phyloP scores from a whole-genome alignment of 2,113 vertebrate species.

The Phaetusa simplex region DNA sequence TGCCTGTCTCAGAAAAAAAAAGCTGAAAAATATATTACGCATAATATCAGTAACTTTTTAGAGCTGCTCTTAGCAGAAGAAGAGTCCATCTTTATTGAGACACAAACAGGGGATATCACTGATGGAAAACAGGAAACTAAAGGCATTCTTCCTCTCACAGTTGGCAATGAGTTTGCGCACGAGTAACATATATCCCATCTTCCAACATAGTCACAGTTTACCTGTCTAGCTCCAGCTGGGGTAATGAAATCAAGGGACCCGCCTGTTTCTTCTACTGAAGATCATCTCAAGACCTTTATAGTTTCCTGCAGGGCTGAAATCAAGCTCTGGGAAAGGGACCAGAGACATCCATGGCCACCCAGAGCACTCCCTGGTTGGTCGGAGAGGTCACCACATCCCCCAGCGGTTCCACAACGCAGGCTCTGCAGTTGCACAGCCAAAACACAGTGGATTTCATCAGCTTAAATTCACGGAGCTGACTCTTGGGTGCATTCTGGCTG shows the following conservation, averaged over 20 bases:
- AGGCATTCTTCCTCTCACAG: not conserved
- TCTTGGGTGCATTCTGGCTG: not conserved
- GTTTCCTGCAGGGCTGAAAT: not conserved
- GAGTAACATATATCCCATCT: not conserved
- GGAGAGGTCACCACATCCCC: rapidly evolving
- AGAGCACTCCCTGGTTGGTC: not conserved
- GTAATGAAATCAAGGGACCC: not conserved
- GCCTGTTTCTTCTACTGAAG: not conserved
- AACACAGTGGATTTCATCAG: rapidly evolving
- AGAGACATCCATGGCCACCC: not conserved
- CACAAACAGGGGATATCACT: not conserved
- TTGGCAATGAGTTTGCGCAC: not conserved
- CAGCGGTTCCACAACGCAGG: not conserved
- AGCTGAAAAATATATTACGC: not conserved
- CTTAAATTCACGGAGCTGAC: not conserved
- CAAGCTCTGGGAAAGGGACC: not conserved
- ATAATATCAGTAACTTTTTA: not conserved
- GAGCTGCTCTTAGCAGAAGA: not conserved
- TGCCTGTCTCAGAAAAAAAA: not conserved
- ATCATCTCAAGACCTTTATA: not conserved
- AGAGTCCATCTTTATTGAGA: not conserved
- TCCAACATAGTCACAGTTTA: not conserved
- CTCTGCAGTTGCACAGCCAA: too few relatives aligned
- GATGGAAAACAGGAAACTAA: not conserved
- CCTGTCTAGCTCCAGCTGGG: not conserved